A percentile compares a stretch with the other conserved stretches of the same genome.
These are phyloP conservation scores for Podiceps cristatus DNA, from an alignment of 2,113 vertebrate genomes.

Conservation along the genomic window DNA sequence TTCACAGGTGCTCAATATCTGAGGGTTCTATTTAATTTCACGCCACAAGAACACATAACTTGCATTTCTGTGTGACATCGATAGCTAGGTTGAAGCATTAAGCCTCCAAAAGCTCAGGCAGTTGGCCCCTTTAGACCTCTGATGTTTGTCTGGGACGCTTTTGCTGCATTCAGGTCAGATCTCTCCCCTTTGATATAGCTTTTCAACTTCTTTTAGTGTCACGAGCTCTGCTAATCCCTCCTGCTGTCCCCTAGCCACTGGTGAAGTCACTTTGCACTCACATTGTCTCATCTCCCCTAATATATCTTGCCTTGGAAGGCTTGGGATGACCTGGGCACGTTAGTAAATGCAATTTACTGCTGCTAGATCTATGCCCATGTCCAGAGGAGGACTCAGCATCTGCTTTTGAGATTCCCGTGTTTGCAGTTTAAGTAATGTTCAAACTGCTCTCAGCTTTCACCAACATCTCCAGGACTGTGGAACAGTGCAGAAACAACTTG, in stretches of 20 bases:
- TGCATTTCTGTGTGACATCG: background rate
- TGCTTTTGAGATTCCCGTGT: background rate
- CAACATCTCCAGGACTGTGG: background rate
- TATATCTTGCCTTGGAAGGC: background rate
- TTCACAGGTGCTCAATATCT: background rate
- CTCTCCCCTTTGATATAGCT: background rate
- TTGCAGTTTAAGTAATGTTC: fast-evolving
- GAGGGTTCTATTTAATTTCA: background rate
- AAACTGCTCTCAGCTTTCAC: background rate
- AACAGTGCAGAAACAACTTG: background rate
- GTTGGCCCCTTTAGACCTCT: background rate
- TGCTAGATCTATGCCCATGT: background rate
- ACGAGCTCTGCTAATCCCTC: background rate
- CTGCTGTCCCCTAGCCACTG: background rate
- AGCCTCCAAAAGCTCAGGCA: background rate
- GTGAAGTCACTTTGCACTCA: background rate
- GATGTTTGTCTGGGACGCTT: background rate
- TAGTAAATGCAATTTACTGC: background rate
- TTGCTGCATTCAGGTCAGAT: background rate
- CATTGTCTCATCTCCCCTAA: background rate
- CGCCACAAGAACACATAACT: background rate
- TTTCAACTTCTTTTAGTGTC: background rate
- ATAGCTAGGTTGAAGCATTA: background rate
- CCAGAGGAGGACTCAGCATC: background rate
- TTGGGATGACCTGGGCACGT: background rate